A percentile compares a stretch with the other conserved stretches of the same genome.
Conservation (phyloP, 2,888 invertebrate species). For the Amphipyra berbera region DNA sequence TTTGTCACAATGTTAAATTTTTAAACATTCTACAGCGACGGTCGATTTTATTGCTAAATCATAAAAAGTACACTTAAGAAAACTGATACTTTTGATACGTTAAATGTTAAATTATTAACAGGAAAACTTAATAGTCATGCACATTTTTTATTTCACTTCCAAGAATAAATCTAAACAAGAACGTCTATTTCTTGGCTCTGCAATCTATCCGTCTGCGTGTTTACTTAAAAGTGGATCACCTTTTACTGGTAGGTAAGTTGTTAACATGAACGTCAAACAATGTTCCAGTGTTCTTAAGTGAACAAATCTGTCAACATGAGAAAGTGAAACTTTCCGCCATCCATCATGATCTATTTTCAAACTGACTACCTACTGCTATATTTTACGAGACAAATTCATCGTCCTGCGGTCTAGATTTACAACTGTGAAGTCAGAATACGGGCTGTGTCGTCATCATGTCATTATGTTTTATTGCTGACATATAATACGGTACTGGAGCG, state of each 20-base stretch:
- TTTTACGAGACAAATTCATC: constrained; percentile 61
- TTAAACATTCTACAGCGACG: constrained; percentile 5
- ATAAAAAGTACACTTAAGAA: neutral
- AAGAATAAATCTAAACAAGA: constrained; percentile 11
- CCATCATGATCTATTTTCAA: constrained; percentile 47
- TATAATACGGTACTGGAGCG: constrained; percentile 61
- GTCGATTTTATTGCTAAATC: constrained; percentile 12
- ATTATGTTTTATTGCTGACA: constrained; percentile 66
- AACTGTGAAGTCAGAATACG: constrained; percentile 45
- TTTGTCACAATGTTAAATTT: constrained; percentile 26
- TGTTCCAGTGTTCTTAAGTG: constrained; percentile 38
- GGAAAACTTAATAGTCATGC: constrained; percentile 1
- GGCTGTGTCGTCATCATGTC: constrained; percentile 64
- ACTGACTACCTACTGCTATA: constrained; percentile 33
- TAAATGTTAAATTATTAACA: constrained; percentile 3
- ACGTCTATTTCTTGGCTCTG: constrained; percentile 19
- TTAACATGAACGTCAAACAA: constrained; percentile 28
- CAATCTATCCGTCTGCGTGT: constrained; percentile 11
- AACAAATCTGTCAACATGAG: constrained; percentile 38
- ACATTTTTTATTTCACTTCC: constrained; percentile 13
- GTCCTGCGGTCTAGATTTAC: constrained; percentile 59
- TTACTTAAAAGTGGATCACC: constrained; percentile 33
- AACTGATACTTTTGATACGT: constrained; percentile 4
- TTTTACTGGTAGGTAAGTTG: constrained; percentile 28
- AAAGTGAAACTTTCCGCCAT: constrained; percentile 52